Evolutionary conservation across 2,113 vertebrate species (phyloP).

Genomic region (Speoplatyrhinus poulsoni): DNA sequence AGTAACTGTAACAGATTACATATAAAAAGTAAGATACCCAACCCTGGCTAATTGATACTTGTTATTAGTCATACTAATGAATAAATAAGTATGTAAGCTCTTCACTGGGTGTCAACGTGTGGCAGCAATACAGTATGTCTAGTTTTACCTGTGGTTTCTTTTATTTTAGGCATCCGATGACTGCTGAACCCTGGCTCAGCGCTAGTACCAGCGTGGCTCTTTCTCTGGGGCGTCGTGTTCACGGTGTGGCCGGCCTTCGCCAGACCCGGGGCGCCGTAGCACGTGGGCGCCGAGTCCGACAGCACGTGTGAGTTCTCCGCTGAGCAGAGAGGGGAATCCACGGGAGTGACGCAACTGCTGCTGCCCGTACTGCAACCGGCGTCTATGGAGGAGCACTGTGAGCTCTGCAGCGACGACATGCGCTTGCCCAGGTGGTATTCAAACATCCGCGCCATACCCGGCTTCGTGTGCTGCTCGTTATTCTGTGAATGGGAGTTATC

Average conservation of each 20-base stretch:
- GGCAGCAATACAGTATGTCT: conserved; percentile 41
- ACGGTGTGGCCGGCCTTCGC: conserved; percentile 83
- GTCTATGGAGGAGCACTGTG: conserved; percentile 94
- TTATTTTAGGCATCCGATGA: conserved; percentile 94
- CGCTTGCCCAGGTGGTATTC: conserved; percentile 93
- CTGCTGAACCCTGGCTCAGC: conserved; percentile 85
- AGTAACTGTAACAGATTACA: too few species aligned
- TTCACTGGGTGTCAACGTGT: not conserved
- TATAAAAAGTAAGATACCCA: too few species aligned
- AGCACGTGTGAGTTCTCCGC: conserved; percentile 84
- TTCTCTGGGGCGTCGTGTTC: conserved; percentile 84
- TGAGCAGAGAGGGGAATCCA: conserved; percentile 90
- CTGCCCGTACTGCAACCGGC: conserved; percentile 93
- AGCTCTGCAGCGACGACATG: conserved; percentile 93
- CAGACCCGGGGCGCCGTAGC: conserved; percentile 77
- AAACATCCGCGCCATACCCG: conserved; percentile 80
- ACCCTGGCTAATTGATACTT: not conserved
- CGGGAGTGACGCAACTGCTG: conserved; percentile 87
- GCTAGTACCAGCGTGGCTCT: conserved; percentile 86
- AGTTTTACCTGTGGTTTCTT: conserved; percentile 99
- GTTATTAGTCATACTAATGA: not conserved
- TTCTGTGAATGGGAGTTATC: conserved; percentile 72
- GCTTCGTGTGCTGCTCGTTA: conserved; percentile 82
- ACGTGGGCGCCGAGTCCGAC: conserved; percentile 83
- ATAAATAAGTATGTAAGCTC: not conserved